Evolutionary conservation across 1,140 invertebrate species (phyloP), one percentile per base, ranked within the genome.

Genomic region (Trichomalopsis sarcophagae): DNA sequence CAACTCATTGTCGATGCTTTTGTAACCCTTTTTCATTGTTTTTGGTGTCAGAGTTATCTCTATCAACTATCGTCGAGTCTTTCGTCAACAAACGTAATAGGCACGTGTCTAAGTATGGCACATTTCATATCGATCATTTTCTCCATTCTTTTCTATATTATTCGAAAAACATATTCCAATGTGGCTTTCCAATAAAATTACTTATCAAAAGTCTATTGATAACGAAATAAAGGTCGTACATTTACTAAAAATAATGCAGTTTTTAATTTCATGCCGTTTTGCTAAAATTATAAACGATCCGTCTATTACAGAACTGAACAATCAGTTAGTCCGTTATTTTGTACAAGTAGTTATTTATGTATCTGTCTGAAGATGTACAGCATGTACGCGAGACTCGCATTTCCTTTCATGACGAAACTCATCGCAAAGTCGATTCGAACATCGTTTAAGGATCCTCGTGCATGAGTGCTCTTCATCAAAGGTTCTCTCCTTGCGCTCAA

Each of bases 401-500:
- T 68, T 23, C 30, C 62, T 80, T 80, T 80, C 30, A 66, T 30
- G n/a, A 21, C 66, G 62, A 80, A 80, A 80, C 77, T 68, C 62
- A 80, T 68, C 9, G 77, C 17, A 68, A 80, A 80, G 62, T 78
- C 23, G 33, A 78, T 62, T 78, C 23, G 30, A 78, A 78, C 27
- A 78, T 62, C 44, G 76, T 68, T 80, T 80, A 80, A 80, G 77
- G 77, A 80, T 68, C 30, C 62, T 68, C n/a, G 30, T 68, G 77
- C 62, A 66, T 23, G 77, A 80, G 62, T 68, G 10, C 77, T 40
- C 55, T 80, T 23, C 17, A 68, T 80, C 62, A 80, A 80, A 80
- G 55, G 17, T 33, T 80, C 77, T 80, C 44, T 50, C 33, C 1
- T 68, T 80, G 36, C 50, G 10, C 50, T 78, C 4, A 30, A 40